Conservation (phyloP, 2,797 vertebrate genomes). For the Florisuga fusca region DNA sequence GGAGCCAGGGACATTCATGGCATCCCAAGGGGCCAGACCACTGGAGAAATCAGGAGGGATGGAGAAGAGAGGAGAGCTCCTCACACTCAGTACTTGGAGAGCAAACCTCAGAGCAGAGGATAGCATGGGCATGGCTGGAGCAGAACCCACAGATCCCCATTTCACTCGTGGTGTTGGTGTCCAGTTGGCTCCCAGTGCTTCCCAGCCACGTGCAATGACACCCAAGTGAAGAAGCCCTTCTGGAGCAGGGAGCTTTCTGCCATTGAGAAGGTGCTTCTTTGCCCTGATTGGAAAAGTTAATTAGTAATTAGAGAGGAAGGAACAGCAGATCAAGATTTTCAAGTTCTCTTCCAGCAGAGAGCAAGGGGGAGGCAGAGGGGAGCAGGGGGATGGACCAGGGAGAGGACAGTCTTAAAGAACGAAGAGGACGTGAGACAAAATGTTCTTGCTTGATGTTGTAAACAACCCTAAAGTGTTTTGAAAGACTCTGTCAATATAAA, state of each 20-base stretch:
- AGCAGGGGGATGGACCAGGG: background rate
- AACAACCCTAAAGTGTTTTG: slow-evolving; percentile 77
- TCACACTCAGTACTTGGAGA: background rate
- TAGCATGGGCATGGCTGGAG: background rate
- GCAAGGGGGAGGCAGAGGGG: background rate
- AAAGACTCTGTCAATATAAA: slow-evolving; percentile 73
- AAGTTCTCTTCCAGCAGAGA: background rate
- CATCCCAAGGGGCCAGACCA: background rate
- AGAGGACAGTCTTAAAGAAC: slow-evolving; percentile 57
- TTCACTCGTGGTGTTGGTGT: rapidly evolving
- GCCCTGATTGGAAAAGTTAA: background rate
- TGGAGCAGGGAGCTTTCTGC: rapidly evolving
- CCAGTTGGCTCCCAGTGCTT: background rate
- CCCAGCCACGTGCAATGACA: rapidly evolving
- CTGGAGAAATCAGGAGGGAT: background rate
- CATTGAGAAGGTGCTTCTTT: background rate
- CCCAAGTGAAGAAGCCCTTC: rapidly evolving
- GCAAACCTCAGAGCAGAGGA: background rate
- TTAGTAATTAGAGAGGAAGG: background rate
- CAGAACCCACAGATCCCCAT: background rate
- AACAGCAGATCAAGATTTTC: background rate
- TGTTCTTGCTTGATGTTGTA: slow-evolving; percentile 74
- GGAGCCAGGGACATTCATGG: rapidly evolving
- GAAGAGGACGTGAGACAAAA: slow-evolving; percentile 69
- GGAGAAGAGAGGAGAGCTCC: background rate